Evolutionary conservation across 2,113 vertebrate species (phyloP).

Genomic region (Petrocephalus zakoni): DNA sequence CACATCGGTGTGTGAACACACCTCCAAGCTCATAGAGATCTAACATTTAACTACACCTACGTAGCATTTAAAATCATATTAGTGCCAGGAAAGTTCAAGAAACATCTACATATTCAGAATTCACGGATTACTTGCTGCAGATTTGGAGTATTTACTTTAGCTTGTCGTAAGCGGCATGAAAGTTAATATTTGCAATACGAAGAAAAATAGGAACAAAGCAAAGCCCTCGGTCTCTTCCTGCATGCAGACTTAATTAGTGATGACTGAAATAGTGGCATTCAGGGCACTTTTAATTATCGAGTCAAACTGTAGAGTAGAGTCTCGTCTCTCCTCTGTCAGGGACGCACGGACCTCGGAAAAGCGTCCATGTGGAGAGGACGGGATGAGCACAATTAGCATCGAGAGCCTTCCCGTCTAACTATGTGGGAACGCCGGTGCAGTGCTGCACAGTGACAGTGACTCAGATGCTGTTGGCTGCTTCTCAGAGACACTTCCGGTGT

Average conservation of each 20-base stretch:
- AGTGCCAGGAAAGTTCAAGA: background rate
- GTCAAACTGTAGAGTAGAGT: background rate
- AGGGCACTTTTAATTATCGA: background rate
- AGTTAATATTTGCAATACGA: background rate
- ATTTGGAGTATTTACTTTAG: background rate
- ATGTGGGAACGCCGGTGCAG: background rate
- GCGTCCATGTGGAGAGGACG: too few species aligned
- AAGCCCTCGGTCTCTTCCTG: background rate
- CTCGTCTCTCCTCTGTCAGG: background rate
- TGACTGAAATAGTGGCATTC: background rate
- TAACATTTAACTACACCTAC: background rate
- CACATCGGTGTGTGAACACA: background rate
- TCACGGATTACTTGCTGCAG: background rate
- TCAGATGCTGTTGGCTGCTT: background rate
- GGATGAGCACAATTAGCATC: background rate
- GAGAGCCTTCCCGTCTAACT: background rate
- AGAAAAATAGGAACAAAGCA: background rate
- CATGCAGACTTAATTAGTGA: background rate
- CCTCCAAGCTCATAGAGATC: background rate
- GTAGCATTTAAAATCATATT: background rate
- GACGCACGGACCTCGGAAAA: background rate
- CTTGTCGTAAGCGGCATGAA: background rate
- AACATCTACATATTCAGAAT: background rate
- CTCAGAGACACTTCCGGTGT: background rate
- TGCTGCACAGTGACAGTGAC: background rate